Evolutionary conservation across 1,140 invertebrate species (phyloP), one percentile per base, ranked within the genome.

Genomic region (Adoxophyes honmai): DNA sequence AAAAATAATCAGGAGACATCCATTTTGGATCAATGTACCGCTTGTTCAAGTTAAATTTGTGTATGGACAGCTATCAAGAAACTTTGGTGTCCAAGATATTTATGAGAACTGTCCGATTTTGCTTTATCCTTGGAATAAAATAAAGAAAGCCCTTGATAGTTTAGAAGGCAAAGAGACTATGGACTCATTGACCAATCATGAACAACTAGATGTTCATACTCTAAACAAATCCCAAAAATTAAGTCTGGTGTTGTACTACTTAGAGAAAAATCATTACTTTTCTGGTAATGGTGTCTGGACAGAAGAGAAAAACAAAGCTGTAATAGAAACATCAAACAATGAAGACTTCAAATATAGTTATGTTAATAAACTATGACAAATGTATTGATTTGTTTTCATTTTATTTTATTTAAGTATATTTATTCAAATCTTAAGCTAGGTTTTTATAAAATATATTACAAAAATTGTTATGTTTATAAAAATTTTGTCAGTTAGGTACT

Each of bases 81-180:
- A 85, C 15, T 93, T 90, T 75, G 67, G 75, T 9, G 39, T 71
- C 13, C 56, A 86, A 33, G 88, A 91, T 35, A 92, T 93, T 72
- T 88, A 75, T 68, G 67, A 85, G 37, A 92, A 91, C 73, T 80
- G 91, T 57, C 78, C 88, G 37, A 86, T 92, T 52, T 54, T 92
- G 33, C 70, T 93, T 36, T 92, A 93, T 83, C 89, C 91, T 16
- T 89, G 81, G 91, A 91, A 88, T 74, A 85, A 84, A 77, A 80
- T 89, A 48, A 76, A 69, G 51, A 51, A 70, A 60, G 53, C 52
- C 59, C 66, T 85, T 53, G 64, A 67, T 57, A 18, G 66, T 61
- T 69, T 76, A 34, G 83, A 87, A 66, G 21, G 66, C 62, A 51
- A 56, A 78, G 10, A 35, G 59, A 52, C 56, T 34, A 59, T 66